phyloP scores from a whole-genome alignment of 2,888 invertebrate species.

The Lycaena phlaeas region DNA sequence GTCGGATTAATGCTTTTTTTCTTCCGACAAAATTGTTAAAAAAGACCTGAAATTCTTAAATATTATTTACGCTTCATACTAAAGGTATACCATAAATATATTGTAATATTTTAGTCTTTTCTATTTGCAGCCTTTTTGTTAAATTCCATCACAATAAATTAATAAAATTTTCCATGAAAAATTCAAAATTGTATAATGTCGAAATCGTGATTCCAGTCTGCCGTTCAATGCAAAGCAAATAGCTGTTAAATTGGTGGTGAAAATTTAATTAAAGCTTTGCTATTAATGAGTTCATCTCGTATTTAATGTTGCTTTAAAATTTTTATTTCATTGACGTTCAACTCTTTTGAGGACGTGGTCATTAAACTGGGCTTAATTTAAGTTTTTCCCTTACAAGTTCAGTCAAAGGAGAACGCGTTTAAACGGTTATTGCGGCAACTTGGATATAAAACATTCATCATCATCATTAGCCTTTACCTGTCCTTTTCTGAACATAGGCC shows the following conservation, averaged over 20 bases:
- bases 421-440: neutral
- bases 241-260: slow-evolving; percentile 6
- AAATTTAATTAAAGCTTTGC: slow-evolving; percentile 8
- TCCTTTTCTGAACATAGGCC: neutral
- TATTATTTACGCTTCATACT: too few species aligned
- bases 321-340: slow-evolving; percentile 3
- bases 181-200: neutral
- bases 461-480: neutral
- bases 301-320: slow-evolving; percentile 9
- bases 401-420: slow-evolving; percentile 1
- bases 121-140: too few species aligned
- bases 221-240: slow-evolving; percentile 1
- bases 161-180: neutral
- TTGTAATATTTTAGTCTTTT: too few species aligned
- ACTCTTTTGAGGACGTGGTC: slow-evolving; percentile 4
- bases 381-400: neutral
- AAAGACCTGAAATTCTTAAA: too few species aligned
- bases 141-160: too few species aligned
- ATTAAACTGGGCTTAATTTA: neutral
- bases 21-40: too few species aligned
- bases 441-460: neutral
- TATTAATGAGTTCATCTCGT: slow-evolving; percentile 5
- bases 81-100: too few species aligned
- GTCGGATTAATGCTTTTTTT: too few species aligned
- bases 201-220: neutral